A percentile compares a stretch with the other conserved stretches of the same genome.
Evolutionary conservation across 2,797 vertebrate species (phyloP).

Genomic region (Dromococcyx pavoninus): DNA sequence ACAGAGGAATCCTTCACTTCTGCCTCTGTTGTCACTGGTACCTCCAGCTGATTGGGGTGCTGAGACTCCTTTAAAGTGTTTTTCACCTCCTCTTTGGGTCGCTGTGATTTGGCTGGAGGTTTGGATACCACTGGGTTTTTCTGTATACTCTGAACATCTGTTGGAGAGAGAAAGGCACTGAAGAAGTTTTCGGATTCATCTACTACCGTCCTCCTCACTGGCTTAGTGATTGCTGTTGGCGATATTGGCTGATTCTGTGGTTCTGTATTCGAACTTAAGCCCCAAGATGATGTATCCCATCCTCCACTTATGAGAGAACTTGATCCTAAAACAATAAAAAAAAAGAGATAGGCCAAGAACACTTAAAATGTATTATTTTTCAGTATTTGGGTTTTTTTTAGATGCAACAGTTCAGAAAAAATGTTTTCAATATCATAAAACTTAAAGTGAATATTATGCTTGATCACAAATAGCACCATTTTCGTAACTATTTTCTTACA

Average conservation of each 20-base stretch:
- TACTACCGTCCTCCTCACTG: conserved; percentile 91
- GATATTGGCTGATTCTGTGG: conserved; percentile 76
- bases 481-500: background rate
- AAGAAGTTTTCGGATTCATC: conserved; percentile 98
- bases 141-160: conserved; percentile 81
- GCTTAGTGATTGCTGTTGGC: conserved; percentile 94
- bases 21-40: conserved; percentile 27
- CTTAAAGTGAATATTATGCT: background rate
- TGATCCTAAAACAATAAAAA: conserved; percentile 74
- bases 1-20: conserved; percentile 59
- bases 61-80: conserved; percentile 63
- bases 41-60: conserved; percentile 48
- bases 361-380: background rate
- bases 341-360: background rate
- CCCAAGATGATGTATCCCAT: conserved; percentile 95
- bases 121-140: conserved; percentile 88
- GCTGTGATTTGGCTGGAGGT: conserved; percentile 88
- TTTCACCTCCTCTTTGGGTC: conserved; percentile 81
- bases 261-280: conserved; percentile 79
- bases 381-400: background rate
- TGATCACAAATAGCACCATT: background rate
- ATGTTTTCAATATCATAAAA: background rate
- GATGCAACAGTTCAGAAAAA: background rate
- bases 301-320: conserved; percentile 84
- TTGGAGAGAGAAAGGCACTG: conserved; percentile 89